phyloP scores from a whole-genome alignment of 2,888 invertebrate species.

The Cephus pygmeus region DNA sequence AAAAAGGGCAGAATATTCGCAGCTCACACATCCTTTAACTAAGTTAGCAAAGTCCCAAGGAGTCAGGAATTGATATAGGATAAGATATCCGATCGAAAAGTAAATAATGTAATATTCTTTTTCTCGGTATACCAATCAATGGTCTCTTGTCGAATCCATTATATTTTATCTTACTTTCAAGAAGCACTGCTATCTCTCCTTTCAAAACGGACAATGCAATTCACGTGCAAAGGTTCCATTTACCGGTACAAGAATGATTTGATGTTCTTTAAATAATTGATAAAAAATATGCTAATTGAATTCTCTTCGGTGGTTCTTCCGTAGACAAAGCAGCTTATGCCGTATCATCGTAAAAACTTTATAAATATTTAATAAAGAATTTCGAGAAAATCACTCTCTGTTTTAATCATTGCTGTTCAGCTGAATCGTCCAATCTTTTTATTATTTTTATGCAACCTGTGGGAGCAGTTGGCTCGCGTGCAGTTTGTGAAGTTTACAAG shows the following conservation, averaged over 20 bases:
- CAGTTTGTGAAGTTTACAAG: not conserved
- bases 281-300: too few relatives aligned
- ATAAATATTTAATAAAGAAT: conserved; percentile 54
- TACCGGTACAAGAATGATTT: too few relatives aligned
- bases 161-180: too few relatives aligned
- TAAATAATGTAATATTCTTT: too few relatives aligned
- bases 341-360: conserved; percentile 22
- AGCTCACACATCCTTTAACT: not conserved
- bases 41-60: not conserved
- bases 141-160: too few relatives aligned
- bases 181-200: too few relatives aligned
- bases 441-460: conserved; percentile 34
- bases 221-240: too few relatives aligned
- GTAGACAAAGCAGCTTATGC: not conserved
- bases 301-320: not conserved
- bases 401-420: conserved; percentile 28
- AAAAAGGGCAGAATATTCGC: not conserved
- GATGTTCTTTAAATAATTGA: too few relatives aligned
- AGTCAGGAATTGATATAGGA: not conserved
- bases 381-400: conserved; percentile 26
- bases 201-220: too few relatives aligned
- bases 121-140: too few relatives aligned
- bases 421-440: conserved; percentile 36
- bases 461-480: conserved; percentile 32
- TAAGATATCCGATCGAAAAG: not conserved